A percentile compares a stretch with the other conserved stretches of the same genome.
phyloP scores from a whole-genome alignment of 2,888 invertebrate genomes.

The Archips crataeganus region DNA sequence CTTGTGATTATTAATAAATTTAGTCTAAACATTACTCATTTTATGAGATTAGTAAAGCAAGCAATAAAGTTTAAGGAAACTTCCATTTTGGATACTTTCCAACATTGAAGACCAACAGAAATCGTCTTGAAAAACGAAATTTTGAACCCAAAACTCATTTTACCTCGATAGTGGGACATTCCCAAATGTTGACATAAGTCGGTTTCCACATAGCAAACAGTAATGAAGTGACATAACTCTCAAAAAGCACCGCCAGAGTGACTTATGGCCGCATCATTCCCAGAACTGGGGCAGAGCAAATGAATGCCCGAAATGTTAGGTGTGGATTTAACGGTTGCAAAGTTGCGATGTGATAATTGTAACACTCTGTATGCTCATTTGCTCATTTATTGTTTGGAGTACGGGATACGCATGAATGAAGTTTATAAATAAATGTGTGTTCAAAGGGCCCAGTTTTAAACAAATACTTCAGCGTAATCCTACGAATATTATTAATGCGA shows the following conservation, averaged over 20 bases:
- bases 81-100: neutral
- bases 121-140: neutral
- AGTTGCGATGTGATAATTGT: conserved; percentile 37
- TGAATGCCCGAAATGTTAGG: conserved; percentile 61
- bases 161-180: conserved; percentile 34
- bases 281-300: conserved; percentile 64
- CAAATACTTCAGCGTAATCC: conserved; percentile 10
- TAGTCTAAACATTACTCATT: neutral
- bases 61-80: neutral
- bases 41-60: neutral
- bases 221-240: conserved; percentile 50
- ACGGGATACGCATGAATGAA: conserved; percentile 15
- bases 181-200: conserved; percentile 45
- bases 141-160: conserved; percentile 2
- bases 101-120: neutral
- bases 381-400: neutral
- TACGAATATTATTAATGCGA: too few species aligned
- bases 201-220: conserved; percentile 49
- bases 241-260: conserved; percentile 46
- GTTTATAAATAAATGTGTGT: conserved; percentile 20
- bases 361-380: neutral
- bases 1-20: neutral
- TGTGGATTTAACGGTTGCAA: conserved; percentile 65
- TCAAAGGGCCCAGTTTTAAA: conserved; percentile 27
- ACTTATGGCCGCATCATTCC: conserved; percentile 47